Evolutionary conservation across 2,797 vertebrate genomes (phyloP), one percentile per base, ranked within the genome.

Genomic region (Manis javanica): DNA sequence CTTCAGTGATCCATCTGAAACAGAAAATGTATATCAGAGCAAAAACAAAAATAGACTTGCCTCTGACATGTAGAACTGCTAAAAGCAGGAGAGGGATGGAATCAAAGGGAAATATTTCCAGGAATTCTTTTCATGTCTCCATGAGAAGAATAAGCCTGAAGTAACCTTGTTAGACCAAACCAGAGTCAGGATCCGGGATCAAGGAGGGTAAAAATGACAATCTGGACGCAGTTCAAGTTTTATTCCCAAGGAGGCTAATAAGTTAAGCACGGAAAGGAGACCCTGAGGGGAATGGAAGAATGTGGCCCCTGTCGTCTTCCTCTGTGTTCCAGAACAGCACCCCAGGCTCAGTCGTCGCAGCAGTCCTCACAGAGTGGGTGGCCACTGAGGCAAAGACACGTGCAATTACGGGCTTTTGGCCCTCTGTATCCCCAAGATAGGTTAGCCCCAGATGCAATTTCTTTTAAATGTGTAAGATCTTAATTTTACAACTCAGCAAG

Each of bases 21-120:
- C 21, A 39, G 59, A 93, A 93, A 85, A 81, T 49, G 4, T 78
- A 3, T 37, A 87, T 64, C 24, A 84, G 19, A 61, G 14, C 1
- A 59, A 91, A 96, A 92, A 72, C 34, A 77, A 94, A 85, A 95
- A 42, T 49, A 66, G 42, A 87, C 39, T 92, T 79, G 63, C 51
- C 55, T 83, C 49, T 85, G 63, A 71, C 37, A 49, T 9, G 72
- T 0, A 94, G 26, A 90, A 74, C 7, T 34, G 53, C 61, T 71
- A 15, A 82, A 87, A 75, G 31, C 18, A 86, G 26, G 29, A 69
- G 21, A 82, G 5, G 15, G 3, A 14, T 51, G 24, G 19, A 18
- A 82, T 37, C 5, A 8, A 90, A 63, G 57, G 26, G 31, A 74
- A 66, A 23, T 66, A 37, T 31, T 96, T 85, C 66, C 82, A 95